Base-by-base conservation (phyloP, 2,797 vertebrate genomes). In the Cottoperca gobio region DNA sequence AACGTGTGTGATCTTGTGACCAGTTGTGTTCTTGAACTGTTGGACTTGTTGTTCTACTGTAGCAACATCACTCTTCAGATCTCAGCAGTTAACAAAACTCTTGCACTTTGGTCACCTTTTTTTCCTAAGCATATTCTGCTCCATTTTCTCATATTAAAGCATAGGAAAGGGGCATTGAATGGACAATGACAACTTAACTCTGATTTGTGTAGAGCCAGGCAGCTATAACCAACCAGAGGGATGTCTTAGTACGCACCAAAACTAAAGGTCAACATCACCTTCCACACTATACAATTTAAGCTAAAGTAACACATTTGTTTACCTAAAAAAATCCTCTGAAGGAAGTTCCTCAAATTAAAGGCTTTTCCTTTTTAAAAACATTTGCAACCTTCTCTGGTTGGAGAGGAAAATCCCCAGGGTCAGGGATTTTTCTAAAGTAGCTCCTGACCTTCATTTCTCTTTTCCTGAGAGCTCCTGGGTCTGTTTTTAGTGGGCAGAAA, bases 361-460 rank as follows among this genome's bases (percentile, higher is more conserved):
- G 8, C 0, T 5, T 74, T 78, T 76, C 24, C 23, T 13, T 65
- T n/a, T 42, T n/a, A 16, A 50, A 60, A 62, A 42, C 5, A 10
- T 48, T 16, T 57, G 21, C 13, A 8, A 58, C 19, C 21, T 53
- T 21, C 6, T 39, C 16, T 65, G 45, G 33, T 66, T 35, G 45
- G 17, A 21, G 13, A 61, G 33, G 57, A 73, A 73, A 82, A 40
- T 70, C 73, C 61, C 43, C 33, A 19, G 39, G 23, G 40, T 63
- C 35, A 21, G 28, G 21, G 10, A 0, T 40, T 67, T 49, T 61
- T 52, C 33, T 39, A 13, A 42, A 59, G 19, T 37, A 66, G 19
- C 21, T 42, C 21, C 28, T 14, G 33, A 78, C 68, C 88, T 77
- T 88, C 82, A 78, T 63, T 84, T 87, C 86, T 85, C 58, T 35